A percentile compares a stretch with the other conserved stretches of the same genome.
Evolutionary conservation across 2,113 vertebrate species (phyloP).

Genomic region (Caranx ignobilis): DNA sequence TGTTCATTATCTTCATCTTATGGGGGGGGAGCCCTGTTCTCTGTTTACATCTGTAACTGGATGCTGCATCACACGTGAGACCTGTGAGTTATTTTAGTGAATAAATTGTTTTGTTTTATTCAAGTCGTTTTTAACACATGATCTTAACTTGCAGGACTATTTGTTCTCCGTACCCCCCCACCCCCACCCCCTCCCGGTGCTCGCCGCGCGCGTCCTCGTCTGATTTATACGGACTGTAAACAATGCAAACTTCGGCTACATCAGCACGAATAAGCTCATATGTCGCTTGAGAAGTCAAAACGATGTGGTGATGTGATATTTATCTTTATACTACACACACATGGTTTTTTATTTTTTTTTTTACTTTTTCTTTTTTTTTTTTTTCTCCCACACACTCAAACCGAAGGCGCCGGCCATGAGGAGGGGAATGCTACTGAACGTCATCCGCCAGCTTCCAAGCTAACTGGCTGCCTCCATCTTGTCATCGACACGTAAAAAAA

Average conservation of each 20-base stretch:
- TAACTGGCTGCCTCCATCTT: conserved; percentile 85
- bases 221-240: conserved; percentile 40
- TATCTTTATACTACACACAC: no score
- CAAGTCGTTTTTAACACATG: not conserved
- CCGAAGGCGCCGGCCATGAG: conserved; percentile 62
- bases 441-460: conserved; percentile 78
- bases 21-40: no score
- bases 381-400: conserved; percentile 34
- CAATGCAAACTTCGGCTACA: conserved; percentile 3
- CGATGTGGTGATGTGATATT: rapidly evolving
- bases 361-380: not conserved
- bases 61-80: no score
- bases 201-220: conserved; percentile 51
- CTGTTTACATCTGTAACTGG: no score
- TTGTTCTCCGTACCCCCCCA: conserved; percentile 40
- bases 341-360: not conserved
- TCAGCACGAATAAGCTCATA: not conserved
- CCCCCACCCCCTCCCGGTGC: conserved; percentile 4
- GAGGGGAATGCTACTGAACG: conserved; percentile 60
- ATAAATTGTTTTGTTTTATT: not conserved
- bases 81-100: not conserved
- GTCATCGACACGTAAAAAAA: conserved; percentile 80
- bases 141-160: conserved; percentile 33
- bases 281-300: rapidly evolving
- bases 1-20: no score